phyloP scores from a whole-genome alignment of 2,113 vertebrate genomes.

The Misgurnus mizolepis region DNA sequence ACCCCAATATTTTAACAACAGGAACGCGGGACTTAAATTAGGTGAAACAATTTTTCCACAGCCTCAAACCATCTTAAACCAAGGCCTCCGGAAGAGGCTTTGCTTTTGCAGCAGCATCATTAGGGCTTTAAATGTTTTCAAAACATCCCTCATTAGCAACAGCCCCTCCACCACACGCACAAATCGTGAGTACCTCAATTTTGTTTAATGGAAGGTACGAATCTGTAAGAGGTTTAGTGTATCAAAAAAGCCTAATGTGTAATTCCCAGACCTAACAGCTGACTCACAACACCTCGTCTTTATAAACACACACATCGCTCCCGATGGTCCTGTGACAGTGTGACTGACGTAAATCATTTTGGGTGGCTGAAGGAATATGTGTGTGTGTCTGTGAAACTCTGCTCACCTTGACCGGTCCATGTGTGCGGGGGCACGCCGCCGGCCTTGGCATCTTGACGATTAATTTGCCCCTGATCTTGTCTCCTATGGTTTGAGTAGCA shows the following conservation, averaged over 20 bases:
- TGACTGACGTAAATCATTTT: background rate
- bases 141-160: conserved; percentile 54
- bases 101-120: conserved; percentile 33
- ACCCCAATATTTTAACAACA: conserved; percentile 53
- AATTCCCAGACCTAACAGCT: conserved; percentile 10
- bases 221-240: background rate
- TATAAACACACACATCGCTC: conserved; percentile 51
- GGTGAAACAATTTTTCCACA: conserved; percentile 53
- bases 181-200: background rate
- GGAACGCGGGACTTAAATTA: conserved; percentile 50
- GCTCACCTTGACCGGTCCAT: conserved; percentile 85
- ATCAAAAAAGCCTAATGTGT: conserved; percentile 14
- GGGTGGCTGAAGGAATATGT: conserved; percentile 14
- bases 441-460: conserved; percentile 85
- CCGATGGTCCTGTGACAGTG: background rate
- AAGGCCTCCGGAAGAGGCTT: conserved; percentile 40
- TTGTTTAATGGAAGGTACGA: conserved; percentile 6
- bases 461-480: conserved; percentile 88
- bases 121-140: conserved; percentile 52
- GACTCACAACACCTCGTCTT: conserved; percentile 54
- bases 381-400: conserved; percentile 35
- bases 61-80: conserved; percentile 58
- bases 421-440: conserved; percentile 82
- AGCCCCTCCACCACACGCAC: conserved; percentile 9
- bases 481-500: conserved; percentile 89